phyloP scores from a whole-genome alignment of 2,888 invertebrate genomes.

The Agonopterix subpropinquella region DNA sequence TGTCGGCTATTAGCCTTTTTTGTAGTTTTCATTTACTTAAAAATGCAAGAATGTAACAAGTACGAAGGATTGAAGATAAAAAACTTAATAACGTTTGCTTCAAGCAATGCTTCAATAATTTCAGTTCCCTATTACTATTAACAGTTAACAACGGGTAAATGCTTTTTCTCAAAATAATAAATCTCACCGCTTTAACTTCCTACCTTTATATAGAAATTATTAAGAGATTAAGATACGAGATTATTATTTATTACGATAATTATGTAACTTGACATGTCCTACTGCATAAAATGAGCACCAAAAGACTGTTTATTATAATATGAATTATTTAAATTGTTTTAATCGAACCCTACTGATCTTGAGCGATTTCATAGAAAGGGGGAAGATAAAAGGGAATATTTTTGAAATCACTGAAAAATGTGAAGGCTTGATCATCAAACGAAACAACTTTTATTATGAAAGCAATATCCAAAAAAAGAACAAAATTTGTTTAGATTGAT shows the following conservation, averaged over 20 bases:
- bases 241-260: constrained; percentile 17
- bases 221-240: constrained; percentile 17
- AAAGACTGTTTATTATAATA: constrained; percentile 15
- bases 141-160: constrained; percentile 60
- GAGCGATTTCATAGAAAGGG: constrained; percentile 14
- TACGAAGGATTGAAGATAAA: not conserved
- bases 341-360: constrained; percentile 6
- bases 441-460: too few species aligned
- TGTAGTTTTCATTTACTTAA: too few species aligned
- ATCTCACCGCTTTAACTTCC: constrained; percentile 31
- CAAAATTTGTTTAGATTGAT: too few species aligned
- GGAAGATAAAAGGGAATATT: not conserved
- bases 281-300: constrained; percentile 56
- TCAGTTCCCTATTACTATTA: constrained; percentile 24
- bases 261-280: constrained; percentile 28
- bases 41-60: too few species aligned
- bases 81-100: constrained; percentile 8
- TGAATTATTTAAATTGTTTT: constrained; percentile 1
- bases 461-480: too few species aligned
- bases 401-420: too few species aligned
- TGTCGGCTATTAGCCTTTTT: too few species aligned
- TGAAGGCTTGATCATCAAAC: too few species aligned
- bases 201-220: constrained; percentile 17
- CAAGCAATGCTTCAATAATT: constrained; percentile 23
- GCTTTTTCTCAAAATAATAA: constrained; percentile 61